These are phyloP conservation scores for Chrysolina haemoptera DNA, from an alignment of 2,888 invertebrate species.

Conservation along the genomic window DNA sequence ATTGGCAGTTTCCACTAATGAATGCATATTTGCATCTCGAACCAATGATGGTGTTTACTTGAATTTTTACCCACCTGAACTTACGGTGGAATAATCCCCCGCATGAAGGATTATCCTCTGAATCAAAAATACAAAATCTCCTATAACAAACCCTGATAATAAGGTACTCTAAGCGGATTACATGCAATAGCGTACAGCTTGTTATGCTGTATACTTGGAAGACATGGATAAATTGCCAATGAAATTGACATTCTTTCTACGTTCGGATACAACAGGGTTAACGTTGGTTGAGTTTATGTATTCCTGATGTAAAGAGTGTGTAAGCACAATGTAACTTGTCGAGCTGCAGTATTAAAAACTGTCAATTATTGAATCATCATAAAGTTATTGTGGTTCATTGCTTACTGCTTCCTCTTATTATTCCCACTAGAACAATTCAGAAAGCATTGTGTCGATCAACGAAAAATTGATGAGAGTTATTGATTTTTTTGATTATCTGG, in stretches of 20 bases:
- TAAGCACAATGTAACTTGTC: too few species aligned
- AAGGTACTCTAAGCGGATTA: conserved; percentile 55
- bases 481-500: too few species aligned
- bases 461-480: too few species aligned
- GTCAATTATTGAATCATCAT: too few species aligned
- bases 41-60: not conserved
- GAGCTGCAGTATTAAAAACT: too few species aligned
- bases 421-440: too few species aligned
- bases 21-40: not conserved
- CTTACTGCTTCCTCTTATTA: too few species aligned
- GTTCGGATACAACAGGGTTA: not conserved
- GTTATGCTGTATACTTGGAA: conserved; percentile 43
- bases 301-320: too few species aligned
- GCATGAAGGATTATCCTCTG: conserved; percentile 37
- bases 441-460: too few species aligned
- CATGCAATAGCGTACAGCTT: conserved; percentile 44
- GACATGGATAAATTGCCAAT: conserved; percentile 21
- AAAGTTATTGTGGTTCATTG: too few species aligned
- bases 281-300: not conserved
- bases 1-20: not conserved
- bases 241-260: not conserved
- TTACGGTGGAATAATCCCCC: conserved; percentile 4
- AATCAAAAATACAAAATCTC: conserved; percentile 58
- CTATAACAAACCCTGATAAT: conserved; percentile 58
- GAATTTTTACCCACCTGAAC: not conserved